phyloP scores from a whole-genome alignment of 2,797 vertebrate genomes.

The Amazona finschi region DNA sequence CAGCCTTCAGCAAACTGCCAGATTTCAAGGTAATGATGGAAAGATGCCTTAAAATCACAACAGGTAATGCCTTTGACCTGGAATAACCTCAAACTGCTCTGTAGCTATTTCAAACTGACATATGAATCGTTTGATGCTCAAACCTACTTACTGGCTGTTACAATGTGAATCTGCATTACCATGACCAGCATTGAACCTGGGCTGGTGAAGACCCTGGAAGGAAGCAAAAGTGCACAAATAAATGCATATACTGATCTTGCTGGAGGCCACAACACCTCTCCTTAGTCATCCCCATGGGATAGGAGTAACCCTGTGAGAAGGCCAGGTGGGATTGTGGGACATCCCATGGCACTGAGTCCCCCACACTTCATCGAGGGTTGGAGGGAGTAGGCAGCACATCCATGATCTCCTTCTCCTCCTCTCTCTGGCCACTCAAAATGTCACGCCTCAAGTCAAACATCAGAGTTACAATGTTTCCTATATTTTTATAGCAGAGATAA shows the following conservation, averaged over 20 bases:
- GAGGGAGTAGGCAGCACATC: rapidly evolving
- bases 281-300: rapidly evolving
- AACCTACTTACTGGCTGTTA: neutral
- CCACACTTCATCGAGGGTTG: rapidly evolving
- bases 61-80: neutral
- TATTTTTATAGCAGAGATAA: neutral
- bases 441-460: too few species aligned
- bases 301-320: neutral
- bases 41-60: neutral
- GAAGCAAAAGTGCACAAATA: neutral
- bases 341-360: neutral
- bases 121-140: rapidly evolving
- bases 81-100: neutral
- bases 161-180: neutral
- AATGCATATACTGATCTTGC: neutral
- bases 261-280: neutral
- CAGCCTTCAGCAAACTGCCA: neutral
- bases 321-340: neutral
- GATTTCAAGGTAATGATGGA: neutral
- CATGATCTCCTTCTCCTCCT: neutral
- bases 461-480: rapidly evolving
- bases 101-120: neutral
- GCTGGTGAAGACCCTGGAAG: neutral
- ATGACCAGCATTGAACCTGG: neutral
- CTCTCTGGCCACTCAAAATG: neutral